These are phyloP conservation scores for Axea sp. DNA, from an alignment of 2,888 invertebrate genomes.

Conservation along the genomic window DNA sequence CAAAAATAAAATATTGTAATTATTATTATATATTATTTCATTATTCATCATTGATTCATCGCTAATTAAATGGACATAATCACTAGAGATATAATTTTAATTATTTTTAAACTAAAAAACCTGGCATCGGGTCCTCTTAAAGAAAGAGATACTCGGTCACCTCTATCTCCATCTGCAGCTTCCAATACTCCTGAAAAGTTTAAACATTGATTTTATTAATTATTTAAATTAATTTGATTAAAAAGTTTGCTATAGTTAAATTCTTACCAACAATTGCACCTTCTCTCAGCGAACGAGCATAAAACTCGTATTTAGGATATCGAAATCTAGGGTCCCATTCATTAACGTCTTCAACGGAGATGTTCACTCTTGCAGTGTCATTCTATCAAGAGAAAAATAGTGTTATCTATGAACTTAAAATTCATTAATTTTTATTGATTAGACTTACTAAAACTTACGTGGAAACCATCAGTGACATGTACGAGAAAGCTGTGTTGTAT, in stretches of 20 bases:
- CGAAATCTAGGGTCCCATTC: constrained; percentile 96
- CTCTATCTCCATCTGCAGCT: constrained; percentile 92
- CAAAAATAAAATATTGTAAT: no score
- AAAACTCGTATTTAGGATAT: constrained; percentile 92
- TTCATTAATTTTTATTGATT: no score
- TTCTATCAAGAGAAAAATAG: constrained; percentile 82
- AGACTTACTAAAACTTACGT: constrained; percentile 82
- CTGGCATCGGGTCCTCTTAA: constrained; percentile 86
- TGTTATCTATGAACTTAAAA: no score
- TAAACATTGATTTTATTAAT: not conserved
- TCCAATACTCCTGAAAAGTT: constrained; percentile 83
- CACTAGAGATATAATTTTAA: no score
- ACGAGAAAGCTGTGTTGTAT: constrained; percentile 88
- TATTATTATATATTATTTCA: no score
- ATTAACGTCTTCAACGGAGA: constrained; percentile 91
- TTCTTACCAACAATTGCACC: constrained; percentile 75
- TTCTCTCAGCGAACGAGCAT: constrained; percentile 73
- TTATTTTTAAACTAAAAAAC: constrained; percentile 72
- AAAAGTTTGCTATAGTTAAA: no score
- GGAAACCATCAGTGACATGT: constrained; percentile 88
- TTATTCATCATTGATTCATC: no score
- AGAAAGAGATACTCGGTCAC: constrained; percentile 86
- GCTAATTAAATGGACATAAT: no score
- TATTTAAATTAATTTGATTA: no score
- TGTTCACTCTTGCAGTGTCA: constrained; percentile 89